Evolutionary conservation across 1,140 invertebrate genomes (phyloP).

Genomic region (Papilio machaon): DNA sequence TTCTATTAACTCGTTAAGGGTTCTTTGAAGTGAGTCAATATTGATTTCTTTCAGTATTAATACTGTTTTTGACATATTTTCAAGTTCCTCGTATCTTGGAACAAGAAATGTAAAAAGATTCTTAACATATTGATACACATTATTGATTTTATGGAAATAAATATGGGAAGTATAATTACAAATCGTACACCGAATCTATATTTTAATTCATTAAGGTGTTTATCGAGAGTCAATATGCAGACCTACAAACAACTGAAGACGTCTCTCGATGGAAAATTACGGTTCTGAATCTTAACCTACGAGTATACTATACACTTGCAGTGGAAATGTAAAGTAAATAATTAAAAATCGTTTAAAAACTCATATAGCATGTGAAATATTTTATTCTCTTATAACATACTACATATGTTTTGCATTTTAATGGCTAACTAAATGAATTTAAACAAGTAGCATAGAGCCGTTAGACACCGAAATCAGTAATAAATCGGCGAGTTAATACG

Average conservation of each 20-base stretch:
- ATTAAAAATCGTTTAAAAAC: neutral
- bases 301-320: too few species aligned
- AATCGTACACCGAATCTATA: too few species aligned
- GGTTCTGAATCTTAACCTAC: too few species aligned
- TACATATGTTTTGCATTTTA: slow-evolving; percentile 39
- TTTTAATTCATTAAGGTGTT: too few species aligned
- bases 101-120: neutral
- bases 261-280: too few species aligned
- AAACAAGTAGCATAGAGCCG: slow-evolving; percentile 44
- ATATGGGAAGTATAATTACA: too few species aligned
- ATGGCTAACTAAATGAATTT: slow-evolving; percentile 41
- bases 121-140: neutral
- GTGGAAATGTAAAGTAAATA: too few species aligned
- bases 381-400: neutral
- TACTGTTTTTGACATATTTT: slow-evolving; percentile 29
- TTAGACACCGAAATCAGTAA: slow-evolving; percentile 43
- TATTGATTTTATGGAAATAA: too few species aligned
- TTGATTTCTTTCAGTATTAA: slow-evolving; percentile 20
- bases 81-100: neutral
- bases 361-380: neutral
- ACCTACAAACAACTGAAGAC: too few species aligned
- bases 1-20: slow-evolving; percentile 40
- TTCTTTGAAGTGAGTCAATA: slow-evolving; percentile 32
- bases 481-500: slow-evolving; percentile 54
- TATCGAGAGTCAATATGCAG: too few species aligned